These are phyloP conservation scores for Drosophila acutilabella DNA, from an alignment of 2,888 invertebrate genomes.

Conservation along the genomic window DNA sequence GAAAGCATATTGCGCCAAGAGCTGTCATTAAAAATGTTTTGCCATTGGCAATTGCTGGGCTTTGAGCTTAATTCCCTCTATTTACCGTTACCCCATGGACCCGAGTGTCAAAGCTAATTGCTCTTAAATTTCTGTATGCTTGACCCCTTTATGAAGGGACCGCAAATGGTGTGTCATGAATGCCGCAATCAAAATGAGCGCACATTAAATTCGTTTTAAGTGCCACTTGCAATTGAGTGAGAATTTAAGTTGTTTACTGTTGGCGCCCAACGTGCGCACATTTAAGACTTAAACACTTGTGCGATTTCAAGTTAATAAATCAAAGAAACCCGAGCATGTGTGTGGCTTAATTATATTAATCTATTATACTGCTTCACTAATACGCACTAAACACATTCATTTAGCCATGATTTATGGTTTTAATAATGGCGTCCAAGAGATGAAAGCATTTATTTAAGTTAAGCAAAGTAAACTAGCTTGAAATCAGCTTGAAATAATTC, in stretches of 20 bases:
- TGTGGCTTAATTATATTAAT: slow-evolving; percentile 22
- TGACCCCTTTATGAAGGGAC: slow-evolving; percentile 22
- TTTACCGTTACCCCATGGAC: not conserved
- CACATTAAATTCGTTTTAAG: slow-evolving; percentile 14
- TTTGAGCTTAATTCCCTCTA: not conserved
- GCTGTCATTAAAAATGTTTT: slow-evolving; percentile 34
- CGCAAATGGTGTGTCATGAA: slow-evolving; percentile 27
- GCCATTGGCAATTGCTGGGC: slow-evolving; percentile 8
- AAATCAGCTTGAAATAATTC: not conserved
- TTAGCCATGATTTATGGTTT: slow-evolving; percentile 10
- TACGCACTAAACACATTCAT: not conserved
- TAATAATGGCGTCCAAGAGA: not conserved
- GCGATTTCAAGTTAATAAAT: slow-evolving; percentile 7
- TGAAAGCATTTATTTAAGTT: not conserved
- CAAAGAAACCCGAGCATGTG: not conserved
- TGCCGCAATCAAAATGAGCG: slow-evolving; percentile 5
- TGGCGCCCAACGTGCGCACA: slow-evolving; percentile 4
- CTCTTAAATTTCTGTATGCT: slow-evolving; percentile 24
- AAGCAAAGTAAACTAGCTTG: not conserved
- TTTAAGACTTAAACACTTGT: slow-evolving; percentile 13
- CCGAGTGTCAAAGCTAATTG: slow-evolving; percentile 37
- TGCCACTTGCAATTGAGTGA: slow-evolving; percentile 20
- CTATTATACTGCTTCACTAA: not conserved
- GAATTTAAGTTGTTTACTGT: slow-evolving; percentile 13
- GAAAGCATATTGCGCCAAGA: slow-evolving; percentile 10